Base-by-base conservation (phyloP, 2,888 invertebrate species). In the Drosophila mettleri region DNA sequence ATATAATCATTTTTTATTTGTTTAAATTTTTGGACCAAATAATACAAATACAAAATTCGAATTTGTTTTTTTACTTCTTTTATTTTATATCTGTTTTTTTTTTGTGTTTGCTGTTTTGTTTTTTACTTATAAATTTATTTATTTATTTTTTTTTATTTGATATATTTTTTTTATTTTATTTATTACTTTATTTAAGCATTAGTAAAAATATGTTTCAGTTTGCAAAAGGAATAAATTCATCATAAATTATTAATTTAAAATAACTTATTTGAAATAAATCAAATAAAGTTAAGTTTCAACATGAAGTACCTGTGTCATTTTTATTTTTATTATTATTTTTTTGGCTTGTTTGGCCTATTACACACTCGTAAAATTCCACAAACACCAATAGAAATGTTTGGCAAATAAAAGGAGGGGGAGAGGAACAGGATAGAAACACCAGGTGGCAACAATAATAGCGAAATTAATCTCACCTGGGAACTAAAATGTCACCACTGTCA, bases 391-490 rank as follows among this genome's bases (percentile, higher is more conserved):
- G 9, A 60, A 33, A 59, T 39, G 39, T 45, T 34, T 6, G 12
- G 9, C 14, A 8, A 22, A 22, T n/a, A 29, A 20, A 34, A 7
- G 20, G 38, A 36, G 10, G 38, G 31, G 10, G 18, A 14, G 12
- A 10, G 45, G 18, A 34, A 9, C 0, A 33, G 14, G 4, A 48
- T 18, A 14, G 8, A 2, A 31, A 31, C 14, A 22, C 27, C 43
- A 29, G 46, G 12, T 31, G 55, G 62, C 39, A 65, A 68, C 75
- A 78, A 74, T 80, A 83, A 83, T 78, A 67, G 60, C 70, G 41
- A 80, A 82, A 83, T 83, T 86, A 83, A 83, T 83, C 82, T 79
- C 86, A 86, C 86, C 86, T 83, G 82, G 84, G 71, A 84, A 83
- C 84, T 74, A 76, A 78, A 86, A 80, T 79, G 79, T 69, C 79